These are phyloP conservation scores for Eledona agricola DNA, from an alignment of 2,888 invertebrate species.

Conservation along the genomic window DNA sequence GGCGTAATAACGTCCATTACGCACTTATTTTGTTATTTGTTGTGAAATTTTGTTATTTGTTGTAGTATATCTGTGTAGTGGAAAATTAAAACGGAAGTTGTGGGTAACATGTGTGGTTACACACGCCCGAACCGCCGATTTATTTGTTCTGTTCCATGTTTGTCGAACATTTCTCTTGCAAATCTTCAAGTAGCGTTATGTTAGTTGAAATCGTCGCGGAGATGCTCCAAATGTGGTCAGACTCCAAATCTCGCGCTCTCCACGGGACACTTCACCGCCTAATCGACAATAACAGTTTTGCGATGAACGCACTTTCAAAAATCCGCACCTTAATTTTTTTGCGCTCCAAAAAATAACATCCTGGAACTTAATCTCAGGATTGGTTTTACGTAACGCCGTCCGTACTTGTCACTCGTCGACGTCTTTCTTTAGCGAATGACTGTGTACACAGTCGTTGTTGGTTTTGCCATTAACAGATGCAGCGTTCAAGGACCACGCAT, in stretches of 20 bases:
- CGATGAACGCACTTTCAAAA: conserved; percentile 8
- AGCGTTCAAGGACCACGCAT: conserved; percentile 8
- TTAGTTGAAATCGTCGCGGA: too few species aligned
- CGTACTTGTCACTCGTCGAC: not conserved
- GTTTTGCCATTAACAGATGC: conserved; percentile 18
- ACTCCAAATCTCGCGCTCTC: conserved; percentile 3
- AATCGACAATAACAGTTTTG: conserved; percentile 6
- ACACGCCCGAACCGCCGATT: too few species aligned
- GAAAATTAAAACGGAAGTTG: too few species aligned
- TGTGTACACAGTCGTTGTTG: conserved; percentile 13
- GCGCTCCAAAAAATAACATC: conserved; percentile 2
- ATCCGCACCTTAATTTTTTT: conserved; percentile 6
- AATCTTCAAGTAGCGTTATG: too few species aligned
- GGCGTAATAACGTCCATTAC: too few species aligned
- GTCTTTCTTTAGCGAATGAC: conserved; percentile 6
- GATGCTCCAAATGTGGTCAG: not conserved
- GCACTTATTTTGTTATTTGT: too few species aligned
- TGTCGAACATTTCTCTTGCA: too few species aligned
- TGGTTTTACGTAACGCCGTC: too few species aligned
- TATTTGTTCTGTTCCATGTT: too few species aligned
- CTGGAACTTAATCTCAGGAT: not conserved
- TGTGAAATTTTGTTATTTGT: too few species aligned
- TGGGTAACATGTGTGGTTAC: too few species aligned
- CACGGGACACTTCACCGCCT: conserved; percentile 11
- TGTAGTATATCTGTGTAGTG: too few species aligned